A percentile compares a stretch with the other conserved stretches of the same genome.
Evolutionary conservation across 2,888 invertebrate species (phyloP).

Genomic region (Nasonovia ribisnigri): DNA sequence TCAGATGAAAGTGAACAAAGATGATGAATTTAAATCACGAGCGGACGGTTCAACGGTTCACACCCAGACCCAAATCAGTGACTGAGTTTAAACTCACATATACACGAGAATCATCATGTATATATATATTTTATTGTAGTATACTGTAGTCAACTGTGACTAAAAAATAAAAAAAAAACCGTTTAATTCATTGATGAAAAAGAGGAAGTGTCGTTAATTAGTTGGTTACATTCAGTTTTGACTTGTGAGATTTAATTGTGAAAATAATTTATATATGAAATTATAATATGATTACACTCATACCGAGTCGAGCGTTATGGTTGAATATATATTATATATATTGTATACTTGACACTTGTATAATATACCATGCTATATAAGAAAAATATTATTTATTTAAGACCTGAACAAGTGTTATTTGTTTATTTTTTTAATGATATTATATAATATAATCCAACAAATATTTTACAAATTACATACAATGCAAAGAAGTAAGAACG

Average conservation of each 20-base stretch:
- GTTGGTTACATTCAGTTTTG: background rate
- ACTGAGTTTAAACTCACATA: background rate
- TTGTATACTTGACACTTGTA: no score
- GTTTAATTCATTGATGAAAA: constrained; percentile 37
- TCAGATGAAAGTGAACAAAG: constrained; percentile 60
- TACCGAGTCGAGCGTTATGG: no score
- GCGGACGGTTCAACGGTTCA: constrained; percentile 7
- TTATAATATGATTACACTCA: no score
- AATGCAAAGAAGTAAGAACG: background rate
- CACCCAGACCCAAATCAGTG: constrained; percentile 20
- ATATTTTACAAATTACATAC: background rate
- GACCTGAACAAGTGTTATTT: background rate
- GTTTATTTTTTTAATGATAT: background rate
- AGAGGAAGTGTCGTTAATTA: background rate
- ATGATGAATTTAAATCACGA: constrained; percentile 57
- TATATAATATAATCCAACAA: background rate
- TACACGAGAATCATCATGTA: constrained; percentile 21
- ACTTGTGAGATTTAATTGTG: background rate
- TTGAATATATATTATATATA: background rate
- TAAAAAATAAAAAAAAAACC: constrained; percentile 18
- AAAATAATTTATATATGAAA: background rate
- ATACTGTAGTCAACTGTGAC: constrained; percentile 1
- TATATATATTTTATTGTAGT: background rate
- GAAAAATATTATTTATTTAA: background rate
- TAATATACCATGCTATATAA: background rate